phyloP scores from a whole-genome alignment of 2,888 invertebrate genomes.

The Hydriomena furcata region DNA sequence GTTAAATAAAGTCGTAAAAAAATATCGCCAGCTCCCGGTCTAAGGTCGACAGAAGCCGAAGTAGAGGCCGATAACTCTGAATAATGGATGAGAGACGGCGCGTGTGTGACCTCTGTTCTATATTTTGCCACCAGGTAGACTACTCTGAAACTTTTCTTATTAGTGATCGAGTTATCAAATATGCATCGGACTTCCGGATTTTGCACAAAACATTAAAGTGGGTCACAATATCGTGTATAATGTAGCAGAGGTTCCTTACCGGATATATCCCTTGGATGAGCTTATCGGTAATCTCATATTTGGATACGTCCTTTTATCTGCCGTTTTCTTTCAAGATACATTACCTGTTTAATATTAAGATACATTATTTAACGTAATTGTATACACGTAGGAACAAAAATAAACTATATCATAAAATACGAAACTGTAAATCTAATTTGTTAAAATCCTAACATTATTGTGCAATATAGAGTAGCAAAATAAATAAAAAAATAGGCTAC shows the following conservation, averaged over 20 bases:
- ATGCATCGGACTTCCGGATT: slow-evolving; percentile 13
- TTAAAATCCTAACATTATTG: no score
- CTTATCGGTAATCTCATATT: no score
- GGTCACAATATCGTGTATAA: neutral
- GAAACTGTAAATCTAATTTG: no score
- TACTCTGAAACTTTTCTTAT: slow-evolving; percentile 20
- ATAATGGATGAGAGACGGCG: slow-evolving; percentile 60
- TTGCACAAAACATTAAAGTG: neutral
- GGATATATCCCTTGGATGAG: no score
- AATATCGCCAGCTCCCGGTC: slow-evolving; percentile 1
- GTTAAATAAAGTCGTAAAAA: neutral
- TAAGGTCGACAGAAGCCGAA: slow-evolving; percentile 11
- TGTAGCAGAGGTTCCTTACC: slow-evolving; percentile 1
- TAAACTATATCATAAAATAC: no score
- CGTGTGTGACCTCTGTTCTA: slow-evolving; percentile 51
- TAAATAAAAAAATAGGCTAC: no score
- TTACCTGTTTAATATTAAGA: no score
- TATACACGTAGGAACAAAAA: no score
- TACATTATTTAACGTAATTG: no score
- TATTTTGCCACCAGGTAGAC: slow-evolving; percentile 24
- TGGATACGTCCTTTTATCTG: no score
- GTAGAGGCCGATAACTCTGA: slow-evolving; percentile 50
- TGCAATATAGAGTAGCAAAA: no score
- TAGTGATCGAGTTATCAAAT: slow-evolving; percentile 18
- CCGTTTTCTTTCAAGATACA: no score